These are phyloP conservation scores for Mobula hypostoma DNA, from an alignment of 2,113 vertebrate genomes.

Conservation along the genomic window DNA sequence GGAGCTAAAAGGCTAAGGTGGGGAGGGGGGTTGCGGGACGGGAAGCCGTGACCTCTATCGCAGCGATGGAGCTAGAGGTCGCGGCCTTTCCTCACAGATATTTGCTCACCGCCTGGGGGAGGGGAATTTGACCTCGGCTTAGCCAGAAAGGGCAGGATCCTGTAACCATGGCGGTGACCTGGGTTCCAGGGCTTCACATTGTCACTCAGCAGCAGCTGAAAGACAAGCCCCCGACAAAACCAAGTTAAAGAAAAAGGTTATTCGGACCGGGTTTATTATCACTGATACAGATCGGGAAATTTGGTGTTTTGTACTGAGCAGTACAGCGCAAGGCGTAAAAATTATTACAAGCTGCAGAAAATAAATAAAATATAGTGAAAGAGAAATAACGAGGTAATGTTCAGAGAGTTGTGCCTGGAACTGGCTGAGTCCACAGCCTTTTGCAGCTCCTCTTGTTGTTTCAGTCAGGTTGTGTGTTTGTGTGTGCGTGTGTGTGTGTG, in stretches of 20 bases:
- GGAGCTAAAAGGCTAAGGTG: slow-evolving; percentile 73
- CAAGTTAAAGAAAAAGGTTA: slow-evolving; percentile 42
- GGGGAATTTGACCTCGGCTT: slow-evolving; percentile 50
- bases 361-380: too few relatives aligned
- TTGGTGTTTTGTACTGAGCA: too few relatives aligned
- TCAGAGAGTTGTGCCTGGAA: too few relatives aligned
- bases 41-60: slow-evolving; percentile 74
- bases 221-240: slow-evolving; percentile 46
- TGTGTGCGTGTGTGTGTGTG: neutral
- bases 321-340: too few relatives aligned
- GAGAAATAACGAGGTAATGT: too few relatives aligned
- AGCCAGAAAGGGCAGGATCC: slow-evolving; percentile 46
- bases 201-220: slow-evolving; percentile 40
- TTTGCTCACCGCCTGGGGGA: slow-evolving; percentile 63
- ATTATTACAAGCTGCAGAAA: too few relatives aligned
- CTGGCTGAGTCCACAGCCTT: too few relatives aligned
- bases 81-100: slow-evolving; percentile 59
- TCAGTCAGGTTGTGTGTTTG: neutral
- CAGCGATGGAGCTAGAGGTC: slow-evolving; percentile 73
- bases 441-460: too few relatives aligned
- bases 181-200: slow-evolving; percentile 50
- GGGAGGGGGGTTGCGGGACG: slow-evolving; percentile 49
- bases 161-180: slow-evolving; percentile 50
- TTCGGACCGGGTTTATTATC: too few relatives aligned
- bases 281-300: too few relatives aligned